A percentile compares a stretch with the other conserved stretches of the same genome.
Evolutionary conservation across 2,113 vertebrate genomes (phyloP).

Genomic region (Archocentrus centrarchus): DNA sequence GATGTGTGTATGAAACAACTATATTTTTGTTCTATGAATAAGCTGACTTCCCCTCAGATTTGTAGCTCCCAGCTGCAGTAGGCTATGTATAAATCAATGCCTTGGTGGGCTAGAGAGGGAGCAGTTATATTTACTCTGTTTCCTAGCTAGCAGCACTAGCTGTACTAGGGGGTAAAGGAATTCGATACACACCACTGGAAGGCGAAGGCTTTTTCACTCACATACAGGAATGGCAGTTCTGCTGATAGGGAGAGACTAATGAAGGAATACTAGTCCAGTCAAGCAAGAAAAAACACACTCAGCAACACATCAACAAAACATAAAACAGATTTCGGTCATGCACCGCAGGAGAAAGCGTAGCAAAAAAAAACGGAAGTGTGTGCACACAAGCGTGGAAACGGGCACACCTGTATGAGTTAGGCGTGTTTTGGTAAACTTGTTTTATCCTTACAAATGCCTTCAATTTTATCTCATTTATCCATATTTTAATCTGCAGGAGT

Average conservation of each 20-base stretch:
- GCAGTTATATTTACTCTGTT: conserved; percentile 79
- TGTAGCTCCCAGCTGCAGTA: conserved; percentile 77
- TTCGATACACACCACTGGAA: conserved; percentile 76
- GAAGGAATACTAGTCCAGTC: conserved; percentile 62
- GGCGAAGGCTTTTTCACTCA: conserved; percentile 62
- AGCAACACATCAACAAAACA: conserved; percentile 61
- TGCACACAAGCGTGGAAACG: background rate
- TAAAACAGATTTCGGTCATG: conserved; percentile 53
- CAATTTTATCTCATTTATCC: conserved; percentile 34
- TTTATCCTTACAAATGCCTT: conserved; percentile 16
- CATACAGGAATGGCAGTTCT: conserved; percentile 59
- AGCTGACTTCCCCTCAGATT: conserved; percentile 76
- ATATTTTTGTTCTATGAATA: conserved; percentile 79
- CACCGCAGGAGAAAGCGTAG: conserved; percentile 24
- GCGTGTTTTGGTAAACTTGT: background rate
- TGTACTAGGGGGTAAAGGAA: conserved; percentile 73
- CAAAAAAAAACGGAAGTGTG: conserved; percentile 6
- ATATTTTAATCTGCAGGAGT: conserved; percentile 43
- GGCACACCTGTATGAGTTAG: background rate
- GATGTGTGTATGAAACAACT: conserved; percentile 70
- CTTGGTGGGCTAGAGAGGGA: conserved; percentile 75
- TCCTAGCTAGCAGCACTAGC: conserved; percentile 76
- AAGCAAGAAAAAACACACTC: conserved; percentile 55
- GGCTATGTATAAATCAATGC: conserved; percentile 80
- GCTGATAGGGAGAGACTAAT: conserved; percentile 69